phyloP scores from a whole-genome alignment of 2,113 vertebrate species.

The Ciconia stormi region DNA sequence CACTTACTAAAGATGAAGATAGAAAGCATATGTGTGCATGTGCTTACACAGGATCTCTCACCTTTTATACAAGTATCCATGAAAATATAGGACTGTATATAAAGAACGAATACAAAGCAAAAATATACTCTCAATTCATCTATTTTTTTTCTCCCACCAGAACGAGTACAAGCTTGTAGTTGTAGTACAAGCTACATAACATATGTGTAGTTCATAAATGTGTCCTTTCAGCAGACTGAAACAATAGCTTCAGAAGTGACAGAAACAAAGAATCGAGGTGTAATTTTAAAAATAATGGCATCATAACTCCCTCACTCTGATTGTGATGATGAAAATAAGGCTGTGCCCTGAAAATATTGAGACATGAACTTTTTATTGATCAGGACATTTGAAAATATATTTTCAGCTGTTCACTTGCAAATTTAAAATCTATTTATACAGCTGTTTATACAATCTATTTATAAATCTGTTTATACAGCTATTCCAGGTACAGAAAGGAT shows the following conservation, averaged over 20 bases:
- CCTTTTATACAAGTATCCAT: neutral
- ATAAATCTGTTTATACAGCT: neutral
- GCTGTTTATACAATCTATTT: neutral
- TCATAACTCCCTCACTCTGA: neutral
- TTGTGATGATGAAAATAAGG: neutral
- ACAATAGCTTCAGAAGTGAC: neutral
- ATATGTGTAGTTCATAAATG: neutral
- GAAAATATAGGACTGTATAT: neutral
- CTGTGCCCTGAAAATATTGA: neutral
- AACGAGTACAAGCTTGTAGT: neutral
- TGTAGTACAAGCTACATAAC: no score
- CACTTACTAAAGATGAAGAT: neutral
- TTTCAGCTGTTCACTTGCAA: neutral
- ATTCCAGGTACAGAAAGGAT: neutral
- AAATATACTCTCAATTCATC: neutral
- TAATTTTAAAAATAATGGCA: neutral
- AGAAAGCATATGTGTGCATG: conserved; percentile 16
- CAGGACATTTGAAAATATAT: neutral
- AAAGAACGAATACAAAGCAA: neutral
- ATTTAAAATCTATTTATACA: neutral
- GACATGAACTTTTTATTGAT: neutral
- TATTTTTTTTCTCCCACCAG: neutral
- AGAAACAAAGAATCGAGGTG: neutral
- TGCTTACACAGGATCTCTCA: neutral
- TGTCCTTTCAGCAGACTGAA: neutral